Base-by-base conservation (phyloP, 2,797 vertebrate species). In the Tamandua tetradactyla region DNA sequence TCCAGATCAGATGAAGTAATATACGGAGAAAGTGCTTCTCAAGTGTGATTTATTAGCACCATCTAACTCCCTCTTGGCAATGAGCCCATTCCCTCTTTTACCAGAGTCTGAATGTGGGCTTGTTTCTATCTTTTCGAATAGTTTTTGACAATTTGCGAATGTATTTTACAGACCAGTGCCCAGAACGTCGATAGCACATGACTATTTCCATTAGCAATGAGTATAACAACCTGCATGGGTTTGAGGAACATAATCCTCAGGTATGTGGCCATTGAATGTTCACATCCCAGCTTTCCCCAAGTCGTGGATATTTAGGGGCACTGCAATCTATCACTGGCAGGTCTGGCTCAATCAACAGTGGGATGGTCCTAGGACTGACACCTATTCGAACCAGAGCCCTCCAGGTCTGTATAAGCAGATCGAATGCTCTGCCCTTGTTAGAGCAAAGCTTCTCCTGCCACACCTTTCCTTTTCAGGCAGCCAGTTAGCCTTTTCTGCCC, bases 381-480 rank as follows among this genome's bases (percentile, higher is more conserved):
- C 49, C 57, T 87, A 44, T 17, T 78, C 66, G 95, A 92, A 79
- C 17, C 25, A 35, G 2, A 93, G 10, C 22, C 27, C 44, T 72
- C 30, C 5, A 35, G 30, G 49, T 81, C 2, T 62, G 10, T 71
- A 3, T 15, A 61, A 59, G 47, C 6, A 20, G 20, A 15, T n/a
- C 44, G 57, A 87, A 87, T 44, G 57, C 47, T 30, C 68, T 93
- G 52, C 8, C 52, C 37, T 7, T 7, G 35, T 59, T 85, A 94
- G 11, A 91, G 59, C 78, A 92, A 81, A 85, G 30, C 61, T 49
- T 22, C 52, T 68, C 59, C 44, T 42, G 64, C 69, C 59, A 15
- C 32, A 84, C 35, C 85, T 95, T 74, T 88, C n/a, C 82, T 30
- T 94, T 80, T 75, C 55, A 94, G n/a, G 47, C 32, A 87, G 30